phyloP scores from a whole-genome alignment of 2,888 invertebrate genomes.

The Ophonus ardosiacus region DNA sequence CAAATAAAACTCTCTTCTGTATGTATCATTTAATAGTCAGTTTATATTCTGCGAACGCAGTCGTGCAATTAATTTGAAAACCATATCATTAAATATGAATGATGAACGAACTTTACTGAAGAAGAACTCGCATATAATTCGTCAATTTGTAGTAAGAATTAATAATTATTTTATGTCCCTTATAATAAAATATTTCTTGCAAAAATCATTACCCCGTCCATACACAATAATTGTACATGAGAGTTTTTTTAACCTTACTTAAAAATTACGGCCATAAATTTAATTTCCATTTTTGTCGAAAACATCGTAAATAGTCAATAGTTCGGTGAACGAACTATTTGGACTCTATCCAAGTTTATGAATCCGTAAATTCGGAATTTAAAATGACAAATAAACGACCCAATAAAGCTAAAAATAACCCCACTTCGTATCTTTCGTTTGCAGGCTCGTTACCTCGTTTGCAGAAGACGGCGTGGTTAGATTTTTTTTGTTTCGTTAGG shows the following conservation, averaged over 20 bases:
- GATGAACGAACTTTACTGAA: too few species aligned
- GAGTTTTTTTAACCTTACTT: background rate
- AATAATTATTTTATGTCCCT: too few species aligned
- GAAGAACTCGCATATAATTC: too few species aligned
- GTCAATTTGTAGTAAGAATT: too few species aligned
- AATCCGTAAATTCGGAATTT: constrained; percentile 5
- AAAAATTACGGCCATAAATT: background rate
- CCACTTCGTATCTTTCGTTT: constrained; percentile 18
- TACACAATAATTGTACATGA: too few species aligned
- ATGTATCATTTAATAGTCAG: too few species aligned
- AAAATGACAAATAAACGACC: constrained; percentile 35
- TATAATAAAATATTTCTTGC: too few species aligned
- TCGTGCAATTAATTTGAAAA: too few species aligned
- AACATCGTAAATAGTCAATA: background rate
- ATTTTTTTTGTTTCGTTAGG: constrained; percentile 32
- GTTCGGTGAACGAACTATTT: constrained; percentile 42
- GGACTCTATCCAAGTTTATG: constrained; percentile 23
- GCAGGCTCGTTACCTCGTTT: constrained; percentile 39
- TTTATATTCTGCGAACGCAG: too few species aligned
- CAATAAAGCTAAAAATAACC: constrained; percentile 43
- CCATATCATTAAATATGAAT: too few species aligned
- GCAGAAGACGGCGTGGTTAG: constrained; percentile 20
- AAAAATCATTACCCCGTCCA: too few species aligned
- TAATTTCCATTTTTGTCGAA: background rate
- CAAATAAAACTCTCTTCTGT: too few species aligned